Evolutionary conservation across 2,797 vertebrate species (phyloP).

Genomic region (Silurus aristotelis): DNA sequence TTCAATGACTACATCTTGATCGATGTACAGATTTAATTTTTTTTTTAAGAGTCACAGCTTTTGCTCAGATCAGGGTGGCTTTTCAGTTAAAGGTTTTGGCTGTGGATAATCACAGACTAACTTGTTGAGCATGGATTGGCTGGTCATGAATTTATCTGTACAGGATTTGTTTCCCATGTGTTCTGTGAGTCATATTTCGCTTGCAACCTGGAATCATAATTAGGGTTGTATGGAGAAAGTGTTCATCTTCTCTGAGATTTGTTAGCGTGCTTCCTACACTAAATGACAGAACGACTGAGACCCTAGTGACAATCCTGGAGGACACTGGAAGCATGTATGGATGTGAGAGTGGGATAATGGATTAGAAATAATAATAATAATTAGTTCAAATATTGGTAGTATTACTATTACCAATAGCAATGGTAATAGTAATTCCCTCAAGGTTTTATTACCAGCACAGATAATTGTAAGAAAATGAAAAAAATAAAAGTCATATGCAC

Average conservation of each 20-base stretch:
- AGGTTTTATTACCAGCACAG: background rate
- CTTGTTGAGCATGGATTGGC: constrained; percentile 53
- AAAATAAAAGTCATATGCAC: background rate
- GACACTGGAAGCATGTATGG: background rate
- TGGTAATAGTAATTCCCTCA: no score
- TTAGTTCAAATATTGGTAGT: background rate
- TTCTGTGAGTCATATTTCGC: background rate
- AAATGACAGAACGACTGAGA: background rate
- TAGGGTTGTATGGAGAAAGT: background rate
- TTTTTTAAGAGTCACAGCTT: constrained; percentile 38
- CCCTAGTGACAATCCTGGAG: background rate
- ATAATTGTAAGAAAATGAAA: background rate
- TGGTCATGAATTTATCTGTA: background rate
- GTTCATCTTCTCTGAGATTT: background rate
- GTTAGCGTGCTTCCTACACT: background rate
- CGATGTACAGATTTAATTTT: constrained; percentile 46
- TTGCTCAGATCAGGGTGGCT: constrained; percentile 40
- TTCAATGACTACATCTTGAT: constrained; percentile 50
- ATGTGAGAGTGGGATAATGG: background rate
- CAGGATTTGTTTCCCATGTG: constrained; percentile 2
- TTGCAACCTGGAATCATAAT: background rate
- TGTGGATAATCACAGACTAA: constrained; percentile 58
- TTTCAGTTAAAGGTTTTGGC: constrained; percentile 60
- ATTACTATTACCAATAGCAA: no score
- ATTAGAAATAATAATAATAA: background rate